Evolutionary conservation across 2,113 vertebrate species (phyloP), one percentile per base, ranked within the genome.

Genomic region (Saimiri boliviensis): DNA sequence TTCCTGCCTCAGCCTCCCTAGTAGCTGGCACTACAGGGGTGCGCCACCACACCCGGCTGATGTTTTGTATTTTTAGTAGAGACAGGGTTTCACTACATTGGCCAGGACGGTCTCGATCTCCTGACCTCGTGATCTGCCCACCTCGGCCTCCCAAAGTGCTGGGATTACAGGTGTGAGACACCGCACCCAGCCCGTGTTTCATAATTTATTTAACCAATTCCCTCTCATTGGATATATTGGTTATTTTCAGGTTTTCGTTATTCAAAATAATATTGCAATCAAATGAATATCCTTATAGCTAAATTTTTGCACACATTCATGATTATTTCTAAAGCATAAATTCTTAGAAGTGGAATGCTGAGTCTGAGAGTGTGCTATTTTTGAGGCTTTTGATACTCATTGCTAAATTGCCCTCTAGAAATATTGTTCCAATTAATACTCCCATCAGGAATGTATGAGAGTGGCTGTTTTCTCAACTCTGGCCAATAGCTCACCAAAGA

Each of bases 401-500:
- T 85, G 94, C 52, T 93, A 89, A 96, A 85, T 94, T 81, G n/a
- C n/a, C 73, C 56, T 93, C 68, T 68, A 83, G 90, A 95, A 97
- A 91, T 83, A 83, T 25, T 86, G n/a, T 83, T 89, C 54, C 87
- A 89, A 54, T 91, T 86, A 93, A 91, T 83, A 94, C 23, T 66
- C 92, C 70, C 35, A 30, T 77, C 91, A 95, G 87, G 80, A 90
- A 14, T 83, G 30, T 92, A 40, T 83, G 13, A 79, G 49, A 86
- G 54, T 86, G 54, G 42, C 86, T 92, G 42, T 86, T 93, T 82
- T 86, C 84, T 86, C 71, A 96, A 60, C 52, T 77, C 91, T 87
- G 80, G 83, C 90, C 93, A 92, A 16, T 77, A 58, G 16, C 63
- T 91, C 66, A 86, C 58, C 66, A 74, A 91, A 82, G 89, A 83